Evolutionary conservation across 2,113 vertebrate species (phyloP), one percentile per base, ranked within the genome.

Genomic region (Vulpes vulpes): DNA sequence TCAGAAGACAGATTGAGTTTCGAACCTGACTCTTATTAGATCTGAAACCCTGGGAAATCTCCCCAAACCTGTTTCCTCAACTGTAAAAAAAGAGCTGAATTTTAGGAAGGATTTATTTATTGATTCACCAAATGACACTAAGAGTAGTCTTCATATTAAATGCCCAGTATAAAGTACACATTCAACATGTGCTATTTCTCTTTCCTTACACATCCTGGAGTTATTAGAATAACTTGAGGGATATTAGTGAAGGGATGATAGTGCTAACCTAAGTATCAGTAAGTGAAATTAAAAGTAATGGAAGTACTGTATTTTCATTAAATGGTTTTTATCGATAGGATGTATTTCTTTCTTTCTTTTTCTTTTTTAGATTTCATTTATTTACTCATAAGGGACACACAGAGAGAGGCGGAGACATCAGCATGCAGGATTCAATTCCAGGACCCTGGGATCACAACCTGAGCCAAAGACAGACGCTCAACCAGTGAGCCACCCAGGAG

Each of bases 221-320:
- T 43, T 19, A 73, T 80, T 32, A 95, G 16, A 96, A 17, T 96
- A 64, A 22, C 65, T 57, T 87, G 89, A 88, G 51, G 16, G 25
- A 53, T 89, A 78, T 16, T 27, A 38, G 53, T 79, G 5, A 35
- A 91, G 64, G 23, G n/a, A 59, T 89, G 65, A 30, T 32, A 55
- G 59, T 87, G 10, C 12, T 57, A 92, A 82, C 49, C 19, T 49
- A 85, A 76, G 32, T 64, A 94, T 83, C 74, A 69, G 23, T 62
- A 78, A 97, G 27, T 92, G 32, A 76, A 51, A 80, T 96, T 20
- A 94, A 89, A 84, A 38, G 60, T 32, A 89, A 81, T 15, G 35
- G 59, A 25, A 96, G 25, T 43, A 78, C 8, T 30, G 14, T 78
- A 55, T 85, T 94, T 92, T 96, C 60, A 49, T 95, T 93, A 79